phyloP scores from a whole-genome alignment of 2,797 vertebrate species.

The Pteropus rufus region DNA sequence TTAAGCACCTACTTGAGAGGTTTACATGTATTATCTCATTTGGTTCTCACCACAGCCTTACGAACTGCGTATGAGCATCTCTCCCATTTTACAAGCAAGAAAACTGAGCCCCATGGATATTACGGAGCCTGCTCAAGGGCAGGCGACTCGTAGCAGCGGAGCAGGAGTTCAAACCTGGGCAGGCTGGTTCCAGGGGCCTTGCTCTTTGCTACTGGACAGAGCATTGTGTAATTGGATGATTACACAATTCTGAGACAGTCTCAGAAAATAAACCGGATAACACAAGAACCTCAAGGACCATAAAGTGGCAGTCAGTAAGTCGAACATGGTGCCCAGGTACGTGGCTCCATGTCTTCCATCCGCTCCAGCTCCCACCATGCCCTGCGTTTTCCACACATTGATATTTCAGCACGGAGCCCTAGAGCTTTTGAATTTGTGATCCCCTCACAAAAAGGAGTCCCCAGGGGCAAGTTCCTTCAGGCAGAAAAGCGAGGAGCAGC shows the following conservation, averaged over 20 bases:
- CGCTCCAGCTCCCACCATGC: too few relatives aligned
- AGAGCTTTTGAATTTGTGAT: neutral
- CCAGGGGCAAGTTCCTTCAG: neutral
- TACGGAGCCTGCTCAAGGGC: neutral
- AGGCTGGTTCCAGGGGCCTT: neutral
- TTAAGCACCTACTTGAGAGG: neutral
- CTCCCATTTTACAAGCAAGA: neutral
- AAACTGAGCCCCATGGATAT: neutral
- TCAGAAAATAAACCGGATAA: neutral
- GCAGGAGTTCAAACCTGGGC: too few relatives aligned
- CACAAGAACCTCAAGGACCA: neutral
- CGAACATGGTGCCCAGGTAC: neutral
- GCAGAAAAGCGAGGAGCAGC: neutral
- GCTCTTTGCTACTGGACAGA: accelerated
- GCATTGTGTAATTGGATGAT: neutral
- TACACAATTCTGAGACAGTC: neutral
- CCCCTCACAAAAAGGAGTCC: neutral
- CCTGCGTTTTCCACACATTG: neutral
- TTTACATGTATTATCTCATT: neutral
- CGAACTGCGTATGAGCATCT: neutral
- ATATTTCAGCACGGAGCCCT: neutral
- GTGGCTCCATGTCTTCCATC: accelerated
- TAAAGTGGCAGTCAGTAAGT: too few relatives aligned
- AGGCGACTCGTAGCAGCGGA: accelerated
- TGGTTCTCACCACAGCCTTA: neutral